Conservation (phyloP, 2,888 invertebrate species). For the Ctenicera cuprea region DNA sequence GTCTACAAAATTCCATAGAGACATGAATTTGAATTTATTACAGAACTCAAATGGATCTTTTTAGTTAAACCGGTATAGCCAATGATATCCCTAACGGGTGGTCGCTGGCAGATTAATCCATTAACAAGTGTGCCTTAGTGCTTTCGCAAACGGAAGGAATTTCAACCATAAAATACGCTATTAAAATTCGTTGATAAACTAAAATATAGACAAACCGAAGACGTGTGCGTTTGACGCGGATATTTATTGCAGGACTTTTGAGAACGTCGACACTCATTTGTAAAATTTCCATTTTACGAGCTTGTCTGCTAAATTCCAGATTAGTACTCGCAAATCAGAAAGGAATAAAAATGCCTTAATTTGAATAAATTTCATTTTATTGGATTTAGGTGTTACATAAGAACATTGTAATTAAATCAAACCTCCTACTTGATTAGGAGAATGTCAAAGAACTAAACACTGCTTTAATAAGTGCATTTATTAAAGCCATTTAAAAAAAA, state of each 20-base stretch:
- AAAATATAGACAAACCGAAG: not conserved
- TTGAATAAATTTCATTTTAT: conserved; percentile 11
- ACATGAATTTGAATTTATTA: conserved; percentile 22
- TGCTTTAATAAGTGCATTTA: not conserved
- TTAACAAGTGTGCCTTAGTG: conserved; percentile 3
- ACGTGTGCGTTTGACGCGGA: not conserved
- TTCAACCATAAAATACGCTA: not conserved
- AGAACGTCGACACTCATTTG: conserved; percentile 16
- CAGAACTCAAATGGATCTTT: conserved; percentile 6
- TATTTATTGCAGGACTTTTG: conserved; percentile 1
- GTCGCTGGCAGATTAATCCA: conserved; percentile 11
- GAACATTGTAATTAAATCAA: no score
- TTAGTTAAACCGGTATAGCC: conserved; percentile 14
- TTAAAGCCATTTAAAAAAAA: not conserved
- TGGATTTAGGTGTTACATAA: not conserved
- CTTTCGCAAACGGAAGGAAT: conserved; percentile 12
- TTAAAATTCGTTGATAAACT: not conserved
- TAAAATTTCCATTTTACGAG: conserved; percentile 24
- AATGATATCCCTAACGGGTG: conserved; percentile 8
- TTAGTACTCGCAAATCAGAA: conserved; percentile 9
- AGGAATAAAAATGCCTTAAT: conserved; percentile 6
- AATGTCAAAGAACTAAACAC: no score
- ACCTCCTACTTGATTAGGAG: no score
- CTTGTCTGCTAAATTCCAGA: not conserved
- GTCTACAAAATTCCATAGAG: conserved; percentile 1